Percentiles rank a stretch among this genome's conserved stretches.
Evolutionary conservation across 2,888 invertebrate species (phyloP).

Genomic region (Scaptomyza cyrtandrae): DNA sequence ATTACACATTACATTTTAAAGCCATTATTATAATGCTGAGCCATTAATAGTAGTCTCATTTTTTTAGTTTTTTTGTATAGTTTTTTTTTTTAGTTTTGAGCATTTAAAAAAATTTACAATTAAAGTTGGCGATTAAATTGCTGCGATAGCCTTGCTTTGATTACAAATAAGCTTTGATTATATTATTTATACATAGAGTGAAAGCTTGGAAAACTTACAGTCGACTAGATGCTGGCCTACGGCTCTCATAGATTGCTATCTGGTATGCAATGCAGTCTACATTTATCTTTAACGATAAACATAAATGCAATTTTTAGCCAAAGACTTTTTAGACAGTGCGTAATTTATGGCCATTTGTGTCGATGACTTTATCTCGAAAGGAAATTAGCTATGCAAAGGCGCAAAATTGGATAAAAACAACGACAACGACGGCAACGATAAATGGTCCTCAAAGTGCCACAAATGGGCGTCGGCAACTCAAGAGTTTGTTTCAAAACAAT

Average conservation of each 20-base stretch:
- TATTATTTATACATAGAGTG: conserved; percentile 78
- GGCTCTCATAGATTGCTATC: conserved; percentile 58
- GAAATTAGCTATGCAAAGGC: conserved; percentile 72
- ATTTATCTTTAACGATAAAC: conserved; percentile 67
- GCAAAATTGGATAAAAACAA: conserved; percentile 43
- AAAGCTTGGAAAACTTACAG: conserved; percentile 52
- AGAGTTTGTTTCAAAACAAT: conserved; percentile 59
- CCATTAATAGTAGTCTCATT: conserved; percentile 60
- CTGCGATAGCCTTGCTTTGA: conserved; percentile 73
- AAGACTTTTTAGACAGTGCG: conserved; percentile 50
- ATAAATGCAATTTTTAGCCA: conserved; percentile 54
- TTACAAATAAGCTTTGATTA: conserved; percentile 73
- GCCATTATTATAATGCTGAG: conserved; percentile 72
- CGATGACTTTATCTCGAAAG: conserved; percentile 78
- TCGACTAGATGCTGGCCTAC: not conserved
- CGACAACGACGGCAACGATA: conserved; percentile 35
- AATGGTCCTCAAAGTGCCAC: conserved; percentile 53
- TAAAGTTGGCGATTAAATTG: conserved; percentile 77
- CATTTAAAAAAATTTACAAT: conserved; percentile 73
- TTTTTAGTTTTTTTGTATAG: conserved; percentile 1
- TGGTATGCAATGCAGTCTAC: conserved; percentile 43
- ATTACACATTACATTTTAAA: conserved; percentile 56
- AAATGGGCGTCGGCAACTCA: conserved; percentile 50
- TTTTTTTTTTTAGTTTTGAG: conserved; percentile 20
- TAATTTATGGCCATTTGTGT: conserved; percentile 76